Evolutionary conservation across 2,797 vertebrate genomes (phyloP), one percentile per base, ranked within the genome.

Genomic region (Leuciscus waleckii): DNA sequence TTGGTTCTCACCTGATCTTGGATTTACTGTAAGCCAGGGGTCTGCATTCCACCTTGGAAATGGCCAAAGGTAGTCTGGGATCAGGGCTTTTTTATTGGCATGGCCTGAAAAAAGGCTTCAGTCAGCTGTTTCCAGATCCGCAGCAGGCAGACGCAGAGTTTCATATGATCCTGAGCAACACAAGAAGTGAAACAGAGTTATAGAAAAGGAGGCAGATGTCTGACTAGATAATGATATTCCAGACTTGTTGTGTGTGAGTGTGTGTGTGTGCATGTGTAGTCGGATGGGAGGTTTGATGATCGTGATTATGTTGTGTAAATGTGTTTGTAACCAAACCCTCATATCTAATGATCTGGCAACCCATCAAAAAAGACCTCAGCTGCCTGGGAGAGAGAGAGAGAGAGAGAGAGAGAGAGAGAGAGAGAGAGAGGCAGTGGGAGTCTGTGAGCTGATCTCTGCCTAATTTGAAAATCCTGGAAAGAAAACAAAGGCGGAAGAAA

Each of bases 281-380:
- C 88, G 89, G 79, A 85, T 85, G 87, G 83, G 79, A 46, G 67
- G 76, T 76, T 86, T 87, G 76, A 81, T 85, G 89, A 80, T 85
- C 76, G 94, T 93, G 91, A 92, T 93, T 89, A 88, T 90, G 89
- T 87, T 93, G 91, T 91, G 90, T 93, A 91, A 93, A 93, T 92
- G 91, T 91, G 92, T 93, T 93, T 93, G 93, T 92, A 91, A 92
- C 92, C 90, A 92, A 81, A 93, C 92, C 91, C 92, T 93, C 89
- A 90, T 84, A 41, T 91, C 93, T 91, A 90, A 93, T 94, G 92
- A 91, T 93, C 91, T 93, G 92, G 90, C 92, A 89, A 88, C 83
- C 88, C 26, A 39, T 91, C 92, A 92, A 90, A 92, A 91, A 87
- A 86, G 86, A 91, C 90, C 89, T 91, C 63, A 88, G 75, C 85